Base-by-base conservation (phyloP, 1,140 invertebrate genomes). In the Zaprionus inermis region DNA sequence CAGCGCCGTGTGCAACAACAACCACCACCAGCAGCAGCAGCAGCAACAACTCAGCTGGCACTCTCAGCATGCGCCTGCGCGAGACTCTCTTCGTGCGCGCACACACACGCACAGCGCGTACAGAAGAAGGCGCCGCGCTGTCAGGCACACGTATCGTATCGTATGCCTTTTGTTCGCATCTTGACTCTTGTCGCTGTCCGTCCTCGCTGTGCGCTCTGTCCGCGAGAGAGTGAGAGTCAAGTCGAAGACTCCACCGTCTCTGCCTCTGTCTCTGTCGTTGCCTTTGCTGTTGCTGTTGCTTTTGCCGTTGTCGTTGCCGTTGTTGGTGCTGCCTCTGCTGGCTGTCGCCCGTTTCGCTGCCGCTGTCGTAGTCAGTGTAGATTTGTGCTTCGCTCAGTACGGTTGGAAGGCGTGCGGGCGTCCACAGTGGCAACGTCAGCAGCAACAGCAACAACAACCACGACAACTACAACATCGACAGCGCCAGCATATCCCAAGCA, bases 321-420 rank as follows among this genome's bases (percentile, higher is more conserved):
- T 28, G 24, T 60, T 69, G 72, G 34, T 28, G 38, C 34, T 55
- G 67, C 49, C 61, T 52, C 49, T 68, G 56, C 76, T 67, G 72
- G 46, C 36, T 74, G 72, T 72, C 51, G 78, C 49, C 55, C 68
- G 60, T 59, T 64, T 76, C 55, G 80, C 76, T 78, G 76, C 46
- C 67, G 70, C 78, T 84, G 81, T 44, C 44, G 44, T 2, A 20
- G 44, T 91, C 89, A 92, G 89, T 91, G 89, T 91, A 91, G 75
- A 88, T 90, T 90, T 81, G 82, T 79, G 79, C 89, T 91, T 88
- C 90, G 90, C 89, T 84, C 75, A 76, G 85, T 84, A 72, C 82
- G 78, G 91, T 90, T 85, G 66, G 58, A 77, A 78, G 79, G 58
- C 81, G 83, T 81, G 89, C 83, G 74, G 81, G 77, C 80, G 81